Evolutionary conservation across 1,140 invertebrate species (phyloP).

Genomic region (Cotesia vestalis): DNA sequence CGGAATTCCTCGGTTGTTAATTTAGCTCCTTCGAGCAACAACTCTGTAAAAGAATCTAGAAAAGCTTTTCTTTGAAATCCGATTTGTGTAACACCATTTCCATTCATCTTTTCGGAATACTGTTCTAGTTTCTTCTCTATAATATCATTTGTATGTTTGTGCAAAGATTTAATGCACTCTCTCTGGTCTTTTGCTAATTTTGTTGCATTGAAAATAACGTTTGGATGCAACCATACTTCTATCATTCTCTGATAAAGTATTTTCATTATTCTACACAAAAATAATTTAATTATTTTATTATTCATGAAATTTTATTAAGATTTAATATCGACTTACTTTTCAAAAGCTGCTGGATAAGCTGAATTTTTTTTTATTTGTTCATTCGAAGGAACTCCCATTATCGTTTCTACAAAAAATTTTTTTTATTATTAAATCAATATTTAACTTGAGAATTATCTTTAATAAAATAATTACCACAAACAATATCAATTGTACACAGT

Average conservation of each 20-base stretch:
- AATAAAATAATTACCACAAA: constrained; percentile 69
- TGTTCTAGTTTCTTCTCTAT: constrained; percentile 60
- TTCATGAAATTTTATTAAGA: background rate
- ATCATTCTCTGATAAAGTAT: constrained; percentile 62
- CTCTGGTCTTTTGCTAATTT: constrained; percentile 62
- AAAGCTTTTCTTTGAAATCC: constrained; percentile 67
- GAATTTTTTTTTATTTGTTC: constrained; percentile 70
- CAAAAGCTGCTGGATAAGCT: constrained; percentile 72
- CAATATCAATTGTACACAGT: constrained; percentile 77
- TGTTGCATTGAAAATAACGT: constrained; percentile 66
- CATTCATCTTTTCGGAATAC: constrained; percentile 41
- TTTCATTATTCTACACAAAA: constrained; percentile 50
- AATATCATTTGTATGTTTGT: constrained; percentile 70
- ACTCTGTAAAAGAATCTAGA: constrained; percentile 70
- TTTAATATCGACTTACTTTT: constrained; percentile 54
- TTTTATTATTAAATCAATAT: no score
- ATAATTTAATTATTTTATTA: background rate
- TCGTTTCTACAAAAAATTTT: constrained; percentile 68
- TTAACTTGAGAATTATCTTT: background rate
- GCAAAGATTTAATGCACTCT: constrained; percentile 67
- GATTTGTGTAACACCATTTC: background rate
- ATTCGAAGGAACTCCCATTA: constrained; percentile 73
- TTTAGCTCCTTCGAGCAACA: constrained; percentile 47
- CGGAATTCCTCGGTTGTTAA: constrained; percentile 70
- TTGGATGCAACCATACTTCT: constrained; percentile 68